A percentile compares a stretch with the other conserved stretches of the same genome.
Evolutionary conservation across 2,113 vertebrate species (phyloP).

Genomic region (Daphoenositta chrysoptera): DNA sequence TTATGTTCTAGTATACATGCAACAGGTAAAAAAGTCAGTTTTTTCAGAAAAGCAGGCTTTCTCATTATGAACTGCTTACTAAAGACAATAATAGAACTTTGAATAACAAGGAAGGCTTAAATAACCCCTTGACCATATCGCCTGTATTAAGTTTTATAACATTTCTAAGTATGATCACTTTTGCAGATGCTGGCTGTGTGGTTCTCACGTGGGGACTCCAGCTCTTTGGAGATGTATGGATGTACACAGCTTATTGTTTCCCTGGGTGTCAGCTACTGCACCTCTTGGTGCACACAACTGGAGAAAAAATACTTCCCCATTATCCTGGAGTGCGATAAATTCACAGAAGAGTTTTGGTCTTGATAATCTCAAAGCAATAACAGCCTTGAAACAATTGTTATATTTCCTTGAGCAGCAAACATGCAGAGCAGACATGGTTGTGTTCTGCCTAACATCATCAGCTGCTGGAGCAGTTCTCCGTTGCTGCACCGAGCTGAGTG

Average conservation of each 20-base stretch:
- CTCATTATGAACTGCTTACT: background rate
- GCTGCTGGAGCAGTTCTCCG: background rate
- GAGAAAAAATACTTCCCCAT: background rate
- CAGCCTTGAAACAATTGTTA: background rate
- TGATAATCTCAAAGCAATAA: background rate
- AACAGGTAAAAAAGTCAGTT: background rate
- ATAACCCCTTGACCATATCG: background rate
- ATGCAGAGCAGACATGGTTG: background rate
- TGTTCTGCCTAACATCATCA: background rate
- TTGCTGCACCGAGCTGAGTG: background rate
- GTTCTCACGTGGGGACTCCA: background rate
- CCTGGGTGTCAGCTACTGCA: background rate
- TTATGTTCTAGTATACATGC: background rate
- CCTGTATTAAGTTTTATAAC: conserved; percentile 17
- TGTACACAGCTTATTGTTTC: background rate
- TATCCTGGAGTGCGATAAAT: background rate
- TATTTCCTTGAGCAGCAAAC: background rate
- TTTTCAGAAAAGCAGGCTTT: background rate
- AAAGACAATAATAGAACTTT: background rate
- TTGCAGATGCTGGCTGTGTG: background rate
- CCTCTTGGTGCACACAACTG: background rate
- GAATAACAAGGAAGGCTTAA: background rate
- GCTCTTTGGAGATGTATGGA: background rate
- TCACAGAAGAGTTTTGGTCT: background rate
- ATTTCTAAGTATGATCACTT: conserved; percentile 35